Base-by-base conservation (phyloP, 1,140 invertebrate genomes). In the Trichonephila clavata region DNA sequence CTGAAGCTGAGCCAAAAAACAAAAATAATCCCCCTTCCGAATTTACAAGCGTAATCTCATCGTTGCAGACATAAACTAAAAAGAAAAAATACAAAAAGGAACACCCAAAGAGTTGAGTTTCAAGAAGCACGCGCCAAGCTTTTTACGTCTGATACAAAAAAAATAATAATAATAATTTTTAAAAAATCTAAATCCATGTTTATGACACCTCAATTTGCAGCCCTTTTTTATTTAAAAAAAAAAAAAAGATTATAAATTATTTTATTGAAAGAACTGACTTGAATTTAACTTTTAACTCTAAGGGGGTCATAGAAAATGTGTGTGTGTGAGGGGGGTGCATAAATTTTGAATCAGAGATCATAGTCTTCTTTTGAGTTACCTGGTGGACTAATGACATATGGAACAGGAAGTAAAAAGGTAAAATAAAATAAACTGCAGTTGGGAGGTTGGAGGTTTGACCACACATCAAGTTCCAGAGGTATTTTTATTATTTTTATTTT, bases 71-170 rank as follows among this genome's bases (percentile, higher is more conserved):
- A 63, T 21, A 50, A 50, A 50, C 50, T 18, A 63, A 6, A 63
- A 63, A 63, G 21, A 63, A 21, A 63, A 61, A 21, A 61, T 4
- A 24, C 21, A 24, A 6, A 68, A 39, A 32, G 16, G 68, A 63
- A 77, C 71, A 77, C 71, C 71, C 71, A 77, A 77, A 77, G 71
- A 39, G 71, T 77, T 77, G 18, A 77, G 32, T 7, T 7, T 16
- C 16, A 39, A 32, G 32, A 39, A 77, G 14, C 13, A 77, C 10
- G 71, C 27, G 71, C 32, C 71, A 77, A 77, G 32, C 32, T 32
- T 77, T 77, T 39, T 39, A 21, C 14, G 4, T 77, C 27, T 77
- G 32, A 77, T 77, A 77, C 32, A 32, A 77, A 77, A 50, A 50
- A 50, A 50, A 50, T 10, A 50, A 5, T 10, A 50, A 13, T 1